phyloP scores from a whole-genome alignment of 2,888 invertebrate species.

The Doris montereyensis region DNA sequence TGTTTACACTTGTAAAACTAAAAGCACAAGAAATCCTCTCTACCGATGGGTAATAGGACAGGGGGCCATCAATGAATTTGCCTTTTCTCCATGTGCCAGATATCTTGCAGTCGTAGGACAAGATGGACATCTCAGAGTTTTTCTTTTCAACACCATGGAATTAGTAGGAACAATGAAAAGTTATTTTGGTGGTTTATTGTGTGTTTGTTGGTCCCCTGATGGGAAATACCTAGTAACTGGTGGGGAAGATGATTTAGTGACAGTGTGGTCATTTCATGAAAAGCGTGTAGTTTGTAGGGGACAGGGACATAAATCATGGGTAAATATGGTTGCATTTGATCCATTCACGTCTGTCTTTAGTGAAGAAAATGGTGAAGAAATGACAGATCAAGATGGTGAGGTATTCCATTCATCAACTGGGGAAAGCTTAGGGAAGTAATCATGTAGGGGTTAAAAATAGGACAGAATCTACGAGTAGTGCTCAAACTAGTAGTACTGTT shows the following conservation, averaged over 20 bases:
- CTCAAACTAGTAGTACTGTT: conserved; percentile 6
- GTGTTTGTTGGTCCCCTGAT: conserved; percentile 99
- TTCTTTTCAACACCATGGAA: conserved; percentile 98
- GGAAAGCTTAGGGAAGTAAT: conserved; percentile 30
- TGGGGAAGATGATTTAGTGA: conserved; percentile 98
- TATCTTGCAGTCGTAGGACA: conserved; percentile 93
- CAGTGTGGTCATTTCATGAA: conserved; percentile 95
- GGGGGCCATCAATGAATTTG: conserved; percentile 91
- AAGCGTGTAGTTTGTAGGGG: conserved; percentile 96
- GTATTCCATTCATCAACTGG: neutral
- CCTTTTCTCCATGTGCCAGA: conserved; percentile 94
- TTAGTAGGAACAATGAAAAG: conserved; percentile 90
- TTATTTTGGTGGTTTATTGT: conserved; percentile 97
- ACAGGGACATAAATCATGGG: conserved; percentile 98
- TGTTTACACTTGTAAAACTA: conserved; percentile 95
- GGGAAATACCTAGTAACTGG: conserved; percentile 92
- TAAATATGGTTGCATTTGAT: conserved; percentile 92
- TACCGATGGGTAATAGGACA: conserved; percentile 79
- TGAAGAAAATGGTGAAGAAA: conserved; percentile 74
- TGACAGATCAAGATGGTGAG: conserved; percentile 28
- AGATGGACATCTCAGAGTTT: conserved; percentile 91
- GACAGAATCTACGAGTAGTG: conserved; percentile 5
- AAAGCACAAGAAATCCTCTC: conserved; percentile 96
- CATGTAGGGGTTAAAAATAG: conserved; percentile 31
- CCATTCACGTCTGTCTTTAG: conserved; percentile 75